Conservation (phyloP, 1,140 invertebrate genomes). For the Cotesia vestalis region DNA sequence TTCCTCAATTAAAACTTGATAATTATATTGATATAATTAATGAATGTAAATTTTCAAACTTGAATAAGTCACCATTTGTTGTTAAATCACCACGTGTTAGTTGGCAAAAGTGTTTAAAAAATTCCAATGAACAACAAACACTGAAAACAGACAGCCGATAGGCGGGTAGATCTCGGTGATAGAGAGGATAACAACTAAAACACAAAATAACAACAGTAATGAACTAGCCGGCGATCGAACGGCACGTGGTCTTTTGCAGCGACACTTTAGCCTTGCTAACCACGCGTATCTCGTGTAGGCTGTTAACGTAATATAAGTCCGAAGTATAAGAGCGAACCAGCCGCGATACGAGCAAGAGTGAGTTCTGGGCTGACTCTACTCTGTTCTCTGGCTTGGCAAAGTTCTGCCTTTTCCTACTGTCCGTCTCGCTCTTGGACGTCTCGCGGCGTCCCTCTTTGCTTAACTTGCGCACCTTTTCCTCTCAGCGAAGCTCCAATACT, state of each 20-base stretch:
- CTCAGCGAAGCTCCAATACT: slow-evolving; percentile 12
- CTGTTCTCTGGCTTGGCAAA: too few species aligned
- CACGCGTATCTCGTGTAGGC: slow-evolving; percentile 57
- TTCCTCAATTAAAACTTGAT: not conserved
- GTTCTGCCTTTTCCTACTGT: slow-evolving; percentile 44
- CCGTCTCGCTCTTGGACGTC: slow-evolving; percentile 44
- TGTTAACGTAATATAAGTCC: slow-evolving; percentile 58
- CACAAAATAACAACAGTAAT: not conserved
- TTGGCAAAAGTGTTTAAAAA: not conserved
- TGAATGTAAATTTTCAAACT: not conserved
- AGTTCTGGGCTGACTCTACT: slow-evolving; percentile 41
- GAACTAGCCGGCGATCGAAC: slow-evolving; percentile 12
- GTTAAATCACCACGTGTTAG: not conserved
- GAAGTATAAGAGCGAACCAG: slow-evolving; percentile 42
- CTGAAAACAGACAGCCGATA: not conserved
- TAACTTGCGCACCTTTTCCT: slow-evolving; percentile 31
- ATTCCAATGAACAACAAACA: not conserved
- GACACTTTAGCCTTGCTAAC: slow-evolving; percentile 47
- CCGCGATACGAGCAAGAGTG: slow-evolving; percentile 42
- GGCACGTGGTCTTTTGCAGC: slow-evolving; percentile 43
- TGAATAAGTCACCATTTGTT: not conserved
- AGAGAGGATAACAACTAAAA: not conserved
- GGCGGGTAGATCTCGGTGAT: not conserved
- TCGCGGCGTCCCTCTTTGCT: slow-evolving; percentile 40
- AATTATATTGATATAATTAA: not conserved